Evolutionary conservation across 1,140 invertebrate species (phyloP), one percentile per base, ranked within the genome.

Genomic region (Habropoda laboriosa): DNA sequence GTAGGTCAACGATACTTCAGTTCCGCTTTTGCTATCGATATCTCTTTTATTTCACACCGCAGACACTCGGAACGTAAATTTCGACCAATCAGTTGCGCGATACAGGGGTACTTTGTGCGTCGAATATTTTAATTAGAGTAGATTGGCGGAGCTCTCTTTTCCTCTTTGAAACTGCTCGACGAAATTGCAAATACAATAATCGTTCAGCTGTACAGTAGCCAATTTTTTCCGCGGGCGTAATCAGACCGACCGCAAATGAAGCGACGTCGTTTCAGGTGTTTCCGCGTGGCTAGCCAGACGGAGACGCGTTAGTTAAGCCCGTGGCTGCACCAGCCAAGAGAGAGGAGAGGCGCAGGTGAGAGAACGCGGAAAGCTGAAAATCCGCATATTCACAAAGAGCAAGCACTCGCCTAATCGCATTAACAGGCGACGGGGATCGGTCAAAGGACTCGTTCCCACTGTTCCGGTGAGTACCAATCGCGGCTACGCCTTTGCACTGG

Each of bases 341-440:
- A 38, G 72, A 68, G 35, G 5, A 24, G 55, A 58, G n/a, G 45
- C 21, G 71, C 49, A 77, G 77, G 60, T 61, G 72, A 70, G 57
- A 55, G 79, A 30, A 64, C 70, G 51, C 53, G 58, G 64, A 76
- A 76, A 72, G 75, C 80, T 63, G 75, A 73, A 86, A 83, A 87
- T 88, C 86, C 80, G 51, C 47, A 40, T 49, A 58, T 66, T 55
- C 82, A 80, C 83, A 80, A 84, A 81, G 81, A 58, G 57, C 71
- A 77, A 67, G 74, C 75, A 79, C 60, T 86, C 79, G 32, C 73
- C 67, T 87, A 87, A 88, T 88, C 87, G 87, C 86, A 87, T 88
- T 80, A 88, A 78, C 63, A 61, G 82, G 71, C 76, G 60, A 80
- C 77, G 55, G 58, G n/a, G 80, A 78, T 57, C n/a, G 47, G 71